Conservation (phyloP, 2,113 vertebrate species). For the Diphyllodes magnificus region DNA sequence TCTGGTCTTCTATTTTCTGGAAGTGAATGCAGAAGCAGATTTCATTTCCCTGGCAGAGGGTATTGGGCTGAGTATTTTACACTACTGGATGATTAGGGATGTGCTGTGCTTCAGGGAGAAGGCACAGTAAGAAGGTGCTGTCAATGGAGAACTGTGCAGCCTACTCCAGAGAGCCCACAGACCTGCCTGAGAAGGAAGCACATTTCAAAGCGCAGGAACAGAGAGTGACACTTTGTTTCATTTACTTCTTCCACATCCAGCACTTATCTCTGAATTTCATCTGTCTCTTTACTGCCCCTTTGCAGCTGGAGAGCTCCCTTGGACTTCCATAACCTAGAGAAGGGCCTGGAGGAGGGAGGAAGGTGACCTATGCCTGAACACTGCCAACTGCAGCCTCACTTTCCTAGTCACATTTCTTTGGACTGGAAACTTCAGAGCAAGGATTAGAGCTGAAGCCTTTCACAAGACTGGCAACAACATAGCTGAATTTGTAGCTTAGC, state of each 20-base stretch:
- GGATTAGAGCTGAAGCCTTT: background rate
- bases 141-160: background rate
- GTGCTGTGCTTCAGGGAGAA: background rate
- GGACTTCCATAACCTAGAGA: background rate
- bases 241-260: background rate
- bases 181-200: background rate
- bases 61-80: background rate
- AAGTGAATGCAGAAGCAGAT: background rate
- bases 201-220: background rate
- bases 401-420: background rate
- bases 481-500: background rate
- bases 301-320: background rate
- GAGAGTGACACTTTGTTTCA: background rate
- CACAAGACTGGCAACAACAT: background rate
- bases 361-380: background rate
- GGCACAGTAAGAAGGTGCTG: background rate
- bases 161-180: background rate
- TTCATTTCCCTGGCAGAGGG: background rate
- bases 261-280: background rate
- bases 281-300: background rate
- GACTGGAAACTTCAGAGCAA: background rate
- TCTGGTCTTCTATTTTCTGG: background rate
- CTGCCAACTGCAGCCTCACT: background rate
- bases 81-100: background rate
- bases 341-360: background rate